A percentile compares a stretch with the other conserved stretches of the same genome.
These are phyloP conservation scores for Bathynomus jamesi DNA, from an alignment of 1,140 invertebrate genomes.

Conservation along the genomic window DNA sequence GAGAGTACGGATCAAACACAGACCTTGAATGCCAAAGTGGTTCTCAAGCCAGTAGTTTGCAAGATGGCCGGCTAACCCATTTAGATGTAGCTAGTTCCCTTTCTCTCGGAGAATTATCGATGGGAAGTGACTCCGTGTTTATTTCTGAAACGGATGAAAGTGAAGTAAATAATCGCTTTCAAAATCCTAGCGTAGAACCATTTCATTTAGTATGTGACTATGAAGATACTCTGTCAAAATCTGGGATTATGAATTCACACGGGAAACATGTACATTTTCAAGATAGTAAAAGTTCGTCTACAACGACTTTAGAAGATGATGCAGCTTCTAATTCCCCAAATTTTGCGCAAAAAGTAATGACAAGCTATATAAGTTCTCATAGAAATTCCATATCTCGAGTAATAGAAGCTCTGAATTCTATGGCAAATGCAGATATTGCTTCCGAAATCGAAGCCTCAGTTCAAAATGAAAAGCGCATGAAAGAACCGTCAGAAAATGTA, in stretches of 20 bases:
- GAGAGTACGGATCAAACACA: constrained; percentile 21
- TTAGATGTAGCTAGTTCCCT: constrained; percentile 31
- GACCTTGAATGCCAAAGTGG: constrained; percentile 19
- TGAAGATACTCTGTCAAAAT: constrained; percentile 13
- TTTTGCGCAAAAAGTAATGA: constrained; percentile 37
- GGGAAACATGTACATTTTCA: constrained; percentile 33
- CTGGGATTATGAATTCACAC: constrained; percentile 20
- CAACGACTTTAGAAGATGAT: constrained; percentile 19
- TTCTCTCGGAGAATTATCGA: constrained; percentile 39
- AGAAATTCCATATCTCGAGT: constrained; percentile 39
- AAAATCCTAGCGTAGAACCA: constrained; percentile 4
- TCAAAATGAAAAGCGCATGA: constrained; percentile 19
- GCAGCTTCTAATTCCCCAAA: constrained; percentile 16
- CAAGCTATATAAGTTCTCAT: constrained; percentile 38
- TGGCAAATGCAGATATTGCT: constrained; percentile 28
- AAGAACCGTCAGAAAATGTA: no score
- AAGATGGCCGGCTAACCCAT: constrained; percentile 17
- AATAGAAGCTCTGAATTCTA: constrained; percentile 38
- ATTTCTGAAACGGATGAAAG: constrained; percentile 33
- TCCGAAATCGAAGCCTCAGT: constrained; percentile 28
- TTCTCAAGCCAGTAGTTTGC: constrained; percentile 5
- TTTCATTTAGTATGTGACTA: constrained; percentile 13
- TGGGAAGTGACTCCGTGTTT: constrained; percentile 40
- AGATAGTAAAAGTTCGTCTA: constrained; percentile 17
- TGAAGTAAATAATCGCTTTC: constrained; percentile 19